A percentile compares a stretch with the other conserved stretches of the same genome.
These are phyloP conservation scores for Parauchenoglanis punctatus DNA, from an alignment of 2,797 vertebrate genomes.

Conservation along the genomic window DNA sequence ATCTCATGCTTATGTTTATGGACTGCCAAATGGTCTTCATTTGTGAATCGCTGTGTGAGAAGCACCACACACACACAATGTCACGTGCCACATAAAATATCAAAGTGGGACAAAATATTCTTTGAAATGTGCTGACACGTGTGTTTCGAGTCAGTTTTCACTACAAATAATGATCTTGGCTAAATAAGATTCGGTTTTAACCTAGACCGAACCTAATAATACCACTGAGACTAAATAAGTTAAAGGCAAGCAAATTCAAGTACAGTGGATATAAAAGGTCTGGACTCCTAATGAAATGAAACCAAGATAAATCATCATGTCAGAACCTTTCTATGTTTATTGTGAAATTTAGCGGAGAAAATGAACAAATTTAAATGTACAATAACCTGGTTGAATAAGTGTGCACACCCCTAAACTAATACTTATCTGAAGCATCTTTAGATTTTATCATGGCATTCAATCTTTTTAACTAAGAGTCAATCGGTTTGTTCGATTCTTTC, in stretches of 20 bases:
- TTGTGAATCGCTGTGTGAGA: constrained; percentile 91
- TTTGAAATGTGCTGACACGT: neutral
- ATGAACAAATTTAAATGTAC: neutral
- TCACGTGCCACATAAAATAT: neutral
- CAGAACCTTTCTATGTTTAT: neutral
- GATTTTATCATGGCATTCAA: too few relatives aligned
- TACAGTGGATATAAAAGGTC: neutral
- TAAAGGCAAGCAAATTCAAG: neutral
- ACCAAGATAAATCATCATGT: neutral
- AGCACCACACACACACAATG: neutral
- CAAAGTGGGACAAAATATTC: neutral
- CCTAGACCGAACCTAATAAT: neutral
- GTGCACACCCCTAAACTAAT: too few relatives aligned
- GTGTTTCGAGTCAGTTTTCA: too few relatives aligned
- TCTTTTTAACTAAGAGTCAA: neutral
- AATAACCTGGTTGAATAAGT: too few relatives aligned
- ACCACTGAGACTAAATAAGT: neutral
- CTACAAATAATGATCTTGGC: neutral
- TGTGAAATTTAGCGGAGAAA: neutral
- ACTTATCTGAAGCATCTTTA: too few relatives aligned
- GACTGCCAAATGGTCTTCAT: constrained; percentile 99
- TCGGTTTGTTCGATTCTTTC: neutral
- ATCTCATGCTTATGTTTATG: constrained; percentile 99
- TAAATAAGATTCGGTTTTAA: neutral
- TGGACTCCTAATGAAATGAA: neutral